Evolutionary conservation across 2,113 vertebrate species (phyloP).

Genomic region (Eretmochelys imbricata): DNA sequence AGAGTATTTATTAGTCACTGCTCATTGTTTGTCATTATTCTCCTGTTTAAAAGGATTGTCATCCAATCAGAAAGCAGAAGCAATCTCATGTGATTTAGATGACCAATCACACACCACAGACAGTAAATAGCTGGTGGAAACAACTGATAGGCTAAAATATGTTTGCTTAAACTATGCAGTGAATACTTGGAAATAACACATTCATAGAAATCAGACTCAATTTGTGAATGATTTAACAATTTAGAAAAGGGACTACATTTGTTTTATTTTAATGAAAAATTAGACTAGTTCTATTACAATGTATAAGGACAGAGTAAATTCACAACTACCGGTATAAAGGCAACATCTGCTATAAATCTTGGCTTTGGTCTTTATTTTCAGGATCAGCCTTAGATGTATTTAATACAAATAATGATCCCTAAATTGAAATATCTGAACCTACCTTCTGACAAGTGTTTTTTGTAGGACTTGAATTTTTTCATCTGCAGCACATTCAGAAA

Average conservation of each 20-base stretch:
- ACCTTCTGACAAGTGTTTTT: not conserved
- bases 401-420: not conserved
- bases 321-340: not conserved
- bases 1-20: slow-evolving; percentile 16
- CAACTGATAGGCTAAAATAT: not conserved
- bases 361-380: slow-evolving; percentile 45
- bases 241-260: slow-evolving; percentile 20
- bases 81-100: not conserved
- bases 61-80: not conserved
- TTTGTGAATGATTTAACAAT: slow-evolving; percentile 22
- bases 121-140: not conserved
- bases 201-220: slow-evolving; percentile 10
- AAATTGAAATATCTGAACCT: not conserved
- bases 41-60: slow-evolving; percentile 21
- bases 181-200: not conserved
- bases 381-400: not conserved
- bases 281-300: slow-evolving; percentile 60
- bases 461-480: not conserved
- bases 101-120: not conserved
- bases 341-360: not conserved
- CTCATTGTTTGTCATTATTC: slow-evolving; percentile 14
- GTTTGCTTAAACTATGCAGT: not conserved
- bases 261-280: slow-evolving; percentile 17
- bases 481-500: not conserved
- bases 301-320: slow-evolving; percentile 28